phyloP scores from a whole-genome alignment of 2,797 vertebrate genomes.

The Emydoidea blandingii region DNA sequence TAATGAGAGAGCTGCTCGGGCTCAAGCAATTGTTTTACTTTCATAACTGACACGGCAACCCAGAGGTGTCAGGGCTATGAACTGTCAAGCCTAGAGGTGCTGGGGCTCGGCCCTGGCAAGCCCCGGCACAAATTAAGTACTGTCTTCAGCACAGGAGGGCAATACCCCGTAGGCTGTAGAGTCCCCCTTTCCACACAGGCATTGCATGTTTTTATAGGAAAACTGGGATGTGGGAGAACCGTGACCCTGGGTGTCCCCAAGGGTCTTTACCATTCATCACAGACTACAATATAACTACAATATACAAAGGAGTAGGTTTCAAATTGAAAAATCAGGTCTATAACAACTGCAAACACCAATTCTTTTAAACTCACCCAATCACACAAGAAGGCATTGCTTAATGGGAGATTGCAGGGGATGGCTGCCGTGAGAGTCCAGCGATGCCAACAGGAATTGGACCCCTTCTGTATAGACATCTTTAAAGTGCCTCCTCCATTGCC shows the following conservation, averaged over 20 bases:
- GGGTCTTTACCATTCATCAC: not conserved
- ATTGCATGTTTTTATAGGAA: not conserved
- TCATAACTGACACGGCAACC: too few relatives aligned
- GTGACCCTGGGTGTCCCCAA: accelerated
- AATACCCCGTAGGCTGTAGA: not conserved
- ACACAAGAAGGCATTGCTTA: not conserved
- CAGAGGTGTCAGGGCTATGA: too few relatives aligned
- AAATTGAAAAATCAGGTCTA: not conserved
- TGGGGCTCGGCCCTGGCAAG: too few relatives aligned
- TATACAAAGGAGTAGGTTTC: not conserved
- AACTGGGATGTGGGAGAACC: accelerated
- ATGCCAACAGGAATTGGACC: not conserved
- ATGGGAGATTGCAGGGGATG: accelerated
- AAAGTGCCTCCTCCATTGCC: not conserved
- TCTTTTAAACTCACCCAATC: not conserved
- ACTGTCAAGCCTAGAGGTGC: too few relatives aligned
- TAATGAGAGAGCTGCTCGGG: too few relatives aligned
- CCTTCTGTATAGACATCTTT: not conserved
- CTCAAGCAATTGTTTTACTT: too few relatives aligned
- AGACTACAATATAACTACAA: accelerated
- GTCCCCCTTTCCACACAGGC: accelerated
- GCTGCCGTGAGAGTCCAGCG: not conserved
- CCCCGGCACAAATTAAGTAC: too few relatives aligned
- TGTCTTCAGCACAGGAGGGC: not conserved
- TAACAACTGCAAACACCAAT: not conserved